These are phyloP conservation scores for Thalpophila matura DNA, from an alignment of 2,888 invertebrate species.

Conservation along the genomic window DNA sequence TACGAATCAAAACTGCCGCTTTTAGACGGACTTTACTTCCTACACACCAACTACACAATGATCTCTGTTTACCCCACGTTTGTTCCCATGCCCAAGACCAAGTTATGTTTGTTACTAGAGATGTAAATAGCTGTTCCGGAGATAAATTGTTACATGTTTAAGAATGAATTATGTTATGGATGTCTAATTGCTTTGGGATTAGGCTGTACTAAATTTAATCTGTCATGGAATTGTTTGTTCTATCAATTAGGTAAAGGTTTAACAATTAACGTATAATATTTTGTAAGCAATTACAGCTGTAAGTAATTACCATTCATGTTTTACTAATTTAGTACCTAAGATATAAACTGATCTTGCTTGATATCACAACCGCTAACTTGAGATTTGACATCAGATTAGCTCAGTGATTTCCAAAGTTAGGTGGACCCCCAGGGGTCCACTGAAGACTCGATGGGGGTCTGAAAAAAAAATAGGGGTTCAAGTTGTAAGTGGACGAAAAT, in stretches of 20 bases:
- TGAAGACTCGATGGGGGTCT: too few species aligned
- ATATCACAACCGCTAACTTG: too few species aligned
- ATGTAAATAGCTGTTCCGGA: slow-evolving; percentile 17
- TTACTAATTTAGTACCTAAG: too few species aligned
- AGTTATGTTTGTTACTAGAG: not conserved
- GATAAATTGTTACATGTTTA: not conserved
- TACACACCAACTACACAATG: not conserved
- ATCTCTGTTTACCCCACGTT: not conserved
- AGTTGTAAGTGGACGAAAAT: too few species aligned
- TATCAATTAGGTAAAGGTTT: not conserved
- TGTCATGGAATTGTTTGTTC: not conserved
- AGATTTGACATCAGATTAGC: too few species aligned
- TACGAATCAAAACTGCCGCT: slow-evolving; percentile 22
- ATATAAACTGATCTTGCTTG: too few species aligned
- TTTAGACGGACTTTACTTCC: slow-evolving; percentile 11
- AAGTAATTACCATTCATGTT: too few species aligned
- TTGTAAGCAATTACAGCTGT: too few species aligned
- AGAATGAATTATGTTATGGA: slow-evolving; percentile 33
- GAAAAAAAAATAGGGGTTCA: too few species aligned
- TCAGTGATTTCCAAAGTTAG: too few species aligned
- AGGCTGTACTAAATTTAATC: not conserved
- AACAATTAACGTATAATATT: not conserved
- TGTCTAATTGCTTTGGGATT: slow-evolving; percentile 25
- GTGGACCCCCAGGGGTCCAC: too few species aligned
- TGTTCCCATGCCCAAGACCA: too few species aligned